Evolutionary conservation across 2,888 invertebrate genomes (phyloP).

Genomic region (Epirrita christyi): DNA sequence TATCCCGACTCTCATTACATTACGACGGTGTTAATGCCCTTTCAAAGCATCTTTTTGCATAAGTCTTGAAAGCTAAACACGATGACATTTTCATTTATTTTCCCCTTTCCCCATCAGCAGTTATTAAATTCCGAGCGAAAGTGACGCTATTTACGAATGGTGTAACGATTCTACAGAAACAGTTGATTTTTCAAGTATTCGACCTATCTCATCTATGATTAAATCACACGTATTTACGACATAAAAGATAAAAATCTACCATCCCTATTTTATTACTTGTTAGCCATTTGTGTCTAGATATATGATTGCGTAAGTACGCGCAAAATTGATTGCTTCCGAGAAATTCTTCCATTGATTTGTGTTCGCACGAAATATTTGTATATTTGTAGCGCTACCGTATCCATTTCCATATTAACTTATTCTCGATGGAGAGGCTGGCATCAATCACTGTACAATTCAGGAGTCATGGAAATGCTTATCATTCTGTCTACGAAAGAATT

Average conservation of each 20-base stretch:
- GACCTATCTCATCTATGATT: not conserved
- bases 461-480: slow-evolving; percentile 41
- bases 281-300: not conserved
- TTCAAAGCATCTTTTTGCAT: slow-evolving; percentile 42
- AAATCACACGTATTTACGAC: not conserved
- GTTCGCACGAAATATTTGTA: slow-evolving; percentile 21
- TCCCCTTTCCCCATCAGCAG: slow-evolving; percentile 18
- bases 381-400: slow-evolving; percentile 13
- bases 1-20: slow-evolving; percentile 45
- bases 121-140: slow-evolving; percentile 30
- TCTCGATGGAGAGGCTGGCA: slow-evolving; percentile 41
- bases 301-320: not conserved
- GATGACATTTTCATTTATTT: slow-evolving; percentile 22
- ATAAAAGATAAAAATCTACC: not conserved
- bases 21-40: slow-evolving; percentile 62
- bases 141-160: not conserved
- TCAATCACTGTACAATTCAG: slow-evolving; percentile 49
- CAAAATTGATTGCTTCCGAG: slow-evolving; percentile 14
- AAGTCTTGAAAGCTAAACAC: slow-evolving; percentile 22
- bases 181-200: not conserved
- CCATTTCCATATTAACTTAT: slow-evolving; percentile 31
- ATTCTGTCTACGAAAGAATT: slow-evolving; percentile 34
- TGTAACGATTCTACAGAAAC: not conserved
- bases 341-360: slow-evolving; percentile 30
- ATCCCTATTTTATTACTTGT: not conserved